Evolutionary conservation across 1,140 invertebrate species (phyloP).

Genomic region (Wiebesia pumilae): DNA sequence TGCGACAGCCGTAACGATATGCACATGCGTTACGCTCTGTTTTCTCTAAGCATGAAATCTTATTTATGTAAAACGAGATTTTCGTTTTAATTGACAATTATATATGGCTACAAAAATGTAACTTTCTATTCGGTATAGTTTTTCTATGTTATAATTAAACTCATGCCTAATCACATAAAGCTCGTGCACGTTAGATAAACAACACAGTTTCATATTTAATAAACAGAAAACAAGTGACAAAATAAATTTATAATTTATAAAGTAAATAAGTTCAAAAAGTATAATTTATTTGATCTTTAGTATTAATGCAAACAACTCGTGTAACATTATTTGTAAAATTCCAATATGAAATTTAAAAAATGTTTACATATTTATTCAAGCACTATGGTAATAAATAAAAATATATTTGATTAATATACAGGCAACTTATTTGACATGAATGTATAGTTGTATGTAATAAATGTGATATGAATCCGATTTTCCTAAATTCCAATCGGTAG

Average conservation of each 20-base stretch:
- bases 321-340: too few species aligned
- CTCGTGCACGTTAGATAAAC: neutral
- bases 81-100: neutral
- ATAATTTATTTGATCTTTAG: neutral
- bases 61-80: neutral
- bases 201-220: neutral
- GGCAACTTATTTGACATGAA: too few species aligned
- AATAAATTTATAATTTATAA: neutral
- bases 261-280: too few species aligned
- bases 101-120: neutral
- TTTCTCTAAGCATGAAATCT: constrained; percentile 4
- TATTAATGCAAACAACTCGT: too few species aligned
- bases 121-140: neutral
- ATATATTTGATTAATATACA: too few species aligned
- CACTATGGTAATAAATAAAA: too few species aligned
- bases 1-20: neutral
- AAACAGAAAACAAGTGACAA: neutral
- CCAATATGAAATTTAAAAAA: too few species aligned
- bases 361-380: too few species aligned
- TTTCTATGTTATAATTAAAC: neutral
- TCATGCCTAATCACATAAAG: neutral
- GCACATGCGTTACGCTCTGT: neutral
- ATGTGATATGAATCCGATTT: neutral
- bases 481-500: neutral
- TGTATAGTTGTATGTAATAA: neutral